Evolutionary conservation across 1,140 invertebrate genomes (phyloP).

Genomic region (Zaprionus africanus): DNA sequence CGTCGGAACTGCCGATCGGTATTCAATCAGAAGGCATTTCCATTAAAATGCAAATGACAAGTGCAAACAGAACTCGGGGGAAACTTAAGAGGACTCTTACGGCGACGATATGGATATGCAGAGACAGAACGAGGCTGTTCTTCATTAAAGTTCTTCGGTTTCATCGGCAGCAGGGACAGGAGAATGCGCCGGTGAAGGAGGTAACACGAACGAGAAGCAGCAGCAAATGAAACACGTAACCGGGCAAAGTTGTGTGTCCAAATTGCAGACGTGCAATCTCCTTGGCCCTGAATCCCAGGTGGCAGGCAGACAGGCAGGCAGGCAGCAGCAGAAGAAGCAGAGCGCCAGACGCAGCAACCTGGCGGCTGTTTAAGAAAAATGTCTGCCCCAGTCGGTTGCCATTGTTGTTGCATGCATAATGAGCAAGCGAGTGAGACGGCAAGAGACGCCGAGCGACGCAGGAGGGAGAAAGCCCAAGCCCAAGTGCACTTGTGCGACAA

Average conservation of each 20-base stretch:
- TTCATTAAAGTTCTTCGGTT: slow-evolving; percentile 25
- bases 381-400: slow-evolving; percentile 69
- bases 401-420: slow-evolving; percentile 76
- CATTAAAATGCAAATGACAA: slow-evolving; percentile 62
- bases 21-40: slow-evolving; percentile 51
- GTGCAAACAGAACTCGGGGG: slow-evolving; percentile 51
- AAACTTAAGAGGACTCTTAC: slow-evolving; percentile 37
- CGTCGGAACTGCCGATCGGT: slow-evolving; percentile 36
- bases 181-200: background rate
- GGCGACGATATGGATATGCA: slow-evolving; percentile 44
- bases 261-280: slow-evolving; percentile 62
- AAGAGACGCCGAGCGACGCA: background rate
- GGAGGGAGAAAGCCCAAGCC: background rate
- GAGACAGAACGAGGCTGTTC: slow-evolving; percentile 8
- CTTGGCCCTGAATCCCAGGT: slow-evolving; percentile 26
- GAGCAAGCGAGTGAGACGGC: slow-evolving; percentile 30
- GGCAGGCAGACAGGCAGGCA: background rate
- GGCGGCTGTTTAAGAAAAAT: slow-evolving; percentile 61
- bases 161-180: background rate
- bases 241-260: slow-evolving; percentile 62
- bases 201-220: background rate
- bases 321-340: background rate
- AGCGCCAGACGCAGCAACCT: slow-evolving; percentile 34
- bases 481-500: slow-evolving; percentile 72
- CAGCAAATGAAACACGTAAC: slow-evolving; percentile 68